Conservation (phyloP, 2,888 invertebrate genomes). For the Artemia sinica region DNA sequence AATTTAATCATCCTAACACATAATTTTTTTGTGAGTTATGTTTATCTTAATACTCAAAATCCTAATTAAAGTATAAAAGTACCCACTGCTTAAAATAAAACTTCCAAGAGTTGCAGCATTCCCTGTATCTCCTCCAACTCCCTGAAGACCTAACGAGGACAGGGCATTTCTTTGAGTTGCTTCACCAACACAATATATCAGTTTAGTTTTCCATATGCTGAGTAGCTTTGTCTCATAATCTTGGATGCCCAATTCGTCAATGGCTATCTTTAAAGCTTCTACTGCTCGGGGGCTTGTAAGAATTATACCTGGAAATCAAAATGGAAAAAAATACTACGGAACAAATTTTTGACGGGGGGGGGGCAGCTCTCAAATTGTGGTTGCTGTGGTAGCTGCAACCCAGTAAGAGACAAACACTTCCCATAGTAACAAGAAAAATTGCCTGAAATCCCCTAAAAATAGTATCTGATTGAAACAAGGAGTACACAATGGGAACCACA, state of each 20-base stretch:
- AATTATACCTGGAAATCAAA: neutral
- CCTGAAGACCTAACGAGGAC: neutral
- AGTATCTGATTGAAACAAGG: too few relatives aligned
- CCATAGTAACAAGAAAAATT: too few relatives aligned
- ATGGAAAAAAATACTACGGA: neutral
- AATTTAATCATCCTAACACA: too few relatives aligned
- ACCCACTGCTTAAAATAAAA: neutral
- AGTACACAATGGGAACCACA: too few relatives aligned
- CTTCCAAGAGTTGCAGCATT: constrained; percentile 3
- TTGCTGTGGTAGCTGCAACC: too few relatives aligned
- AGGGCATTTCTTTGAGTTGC: constrained; percentile 7
- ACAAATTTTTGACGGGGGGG: neutral
- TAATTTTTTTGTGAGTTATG: too few relatives aligned
- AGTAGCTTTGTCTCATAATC: neutral
- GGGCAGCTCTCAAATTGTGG: too few relatives aligned
- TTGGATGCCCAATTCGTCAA: neutral
- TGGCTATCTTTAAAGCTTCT: constrained; percentile 2
- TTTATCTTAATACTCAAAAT: too few relatives aligned
- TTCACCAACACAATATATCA: constrained; percentile 3
- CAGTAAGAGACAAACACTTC: too few relatives aligned
- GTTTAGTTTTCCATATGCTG: constrained; percentile 1
- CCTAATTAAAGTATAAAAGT: neutral
- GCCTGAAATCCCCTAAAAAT: too few relatives aligned
- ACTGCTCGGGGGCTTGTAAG: constrained; percentile 10
- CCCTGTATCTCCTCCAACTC: constrained; percentile 10